Evolutionary conservation across 2,113 vertebrate species (phyloP), one percentile per base, ranked within the genome.

Genomic region (Mormyrus lacerda): DNA sequence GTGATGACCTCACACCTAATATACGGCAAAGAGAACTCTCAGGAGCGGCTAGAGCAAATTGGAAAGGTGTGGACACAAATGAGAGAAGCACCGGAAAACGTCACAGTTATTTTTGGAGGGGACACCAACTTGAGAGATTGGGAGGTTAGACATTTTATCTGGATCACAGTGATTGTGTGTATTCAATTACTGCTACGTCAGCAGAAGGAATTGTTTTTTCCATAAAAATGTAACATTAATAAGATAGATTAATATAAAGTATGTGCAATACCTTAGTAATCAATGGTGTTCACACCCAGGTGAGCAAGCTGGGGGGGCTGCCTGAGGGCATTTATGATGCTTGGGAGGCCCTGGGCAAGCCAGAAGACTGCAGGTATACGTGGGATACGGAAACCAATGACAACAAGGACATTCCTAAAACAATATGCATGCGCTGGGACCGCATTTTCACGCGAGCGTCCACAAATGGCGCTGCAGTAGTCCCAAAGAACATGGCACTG

Each of bases 1-100:
- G 73, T 79, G 35, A 79, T 79, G 73, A 79, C 73, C 35, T 79
- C 73, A 19, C 73, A 79, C 13, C 73, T 79, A 79, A 79, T 79
- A 42, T 8, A 3, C 6, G 73, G 73, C 17, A 79, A 79, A 7
- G 31, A 90, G 1, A 94, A 94, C 21, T 91, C 96, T 2, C 47
- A 92, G 47, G 97, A 97, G 88, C 94, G 97, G 13, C 1, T 95
- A 1, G 95, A 94, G 48, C 73, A 79, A 17, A 35, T 79, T 6
- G 35, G 35, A 39, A 79, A 39, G 73, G 73, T 79, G 73, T 79
- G 73, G 73, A 42, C 31, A 17, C 3, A 79, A 79, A 79, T 79
- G 3, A 79, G 35, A 42, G 35, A 79, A 42, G 73, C 73, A 42
- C 35, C 73, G 17, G 35, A 79, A 13, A 79, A 39, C 15, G 13